These are phyloP conservation scores for Trichopoda pennipes DNA, from an alignment of 2,888 invertebrate genomes.

Conservation along the genomic window DNA sequence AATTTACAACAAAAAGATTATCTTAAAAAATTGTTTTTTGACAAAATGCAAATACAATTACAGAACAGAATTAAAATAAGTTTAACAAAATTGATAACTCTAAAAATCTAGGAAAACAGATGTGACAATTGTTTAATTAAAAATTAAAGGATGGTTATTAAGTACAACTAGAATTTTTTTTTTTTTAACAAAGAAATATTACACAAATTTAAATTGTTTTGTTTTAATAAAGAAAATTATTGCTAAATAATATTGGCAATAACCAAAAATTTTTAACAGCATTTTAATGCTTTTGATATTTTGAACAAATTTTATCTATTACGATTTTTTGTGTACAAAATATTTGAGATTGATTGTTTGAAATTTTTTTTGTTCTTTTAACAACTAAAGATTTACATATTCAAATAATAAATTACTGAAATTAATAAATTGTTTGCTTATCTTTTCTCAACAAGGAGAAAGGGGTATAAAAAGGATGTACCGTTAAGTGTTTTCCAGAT, in stretches of 20 bases:
- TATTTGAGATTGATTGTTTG: slow-evolving; percentile 36
- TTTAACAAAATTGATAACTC: slow-evolving; percentile 20
- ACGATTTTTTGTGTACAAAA: slow-evolving; percentile 18
- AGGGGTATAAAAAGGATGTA: background rate
- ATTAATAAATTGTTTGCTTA: background rate
- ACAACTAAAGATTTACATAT: slow-evolving; percentile 14
- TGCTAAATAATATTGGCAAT: slow-evolving; percentile 24
- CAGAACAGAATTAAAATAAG: slow-evolving; percentile 20
- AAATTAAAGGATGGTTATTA: background rate
- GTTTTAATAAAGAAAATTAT: slow-evolving; percentile 9
- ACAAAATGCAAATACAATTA: slow-evolving; percentile 34
- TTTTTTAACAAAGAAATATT: slow-evolving; percentile 28
- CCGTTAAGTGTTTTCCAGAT: background rate
- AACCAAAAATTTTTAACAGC: no score
- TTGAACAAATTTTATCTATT: background rate
- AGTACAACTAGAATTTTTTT: slow-evolving; percentile 7
- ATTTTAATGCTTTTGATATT: slow-evolving; percentile 12
- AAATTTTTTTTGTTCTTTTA: background rate
- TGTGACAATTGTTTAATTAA: background rate
- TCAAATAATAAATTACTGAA: background rate
- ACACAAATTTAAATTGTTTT: slow-evolving; percentile 14
- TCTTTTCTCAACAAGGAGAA: background rate
- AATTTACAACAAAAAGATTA: slow-evolving; percentile 24
- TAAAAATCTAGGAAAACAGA: slow-evolving; percentile 8
- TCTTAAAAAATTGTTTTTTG: background rate